These are phyloP conservation scores for Synergus itoensis DNA, from an alignment of 2,888 invertebrate species.

Conservation along the genomic window DNA sequence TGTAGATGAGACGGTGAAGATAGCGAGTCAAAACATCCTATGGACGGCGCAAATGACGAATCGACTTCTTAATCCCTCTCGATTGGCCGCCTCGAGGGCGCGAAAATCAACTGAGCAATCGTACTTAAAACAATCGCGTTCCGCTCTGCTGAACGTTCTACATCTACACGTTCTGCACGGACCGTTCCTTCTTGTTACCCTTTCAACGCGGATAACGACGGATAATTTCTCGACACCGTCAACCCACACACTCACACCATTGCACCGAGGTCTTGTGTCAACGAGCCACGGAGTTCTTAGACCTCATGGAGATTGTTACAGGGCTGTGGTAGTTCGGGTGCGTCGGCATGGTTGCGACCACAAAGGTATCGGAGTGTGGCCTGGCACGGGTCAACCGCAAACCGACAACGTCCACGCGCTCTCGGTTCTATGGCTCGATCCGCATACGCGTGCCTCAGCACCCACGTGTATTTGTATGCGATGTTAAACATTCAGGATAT, in stretches of 20 bases:
- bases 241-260: background rate
- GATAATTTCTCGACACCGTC: slow-evolving; percentile 20
- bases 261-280: slow-evolving; percentile 22
- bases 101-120: slow-evolving; percentile 61
- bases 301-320: slow-evolving; percentile 25
- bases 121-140: slow-evolving; percentile 48
- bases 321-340: slow-evolving; percentile 59
- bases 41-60: slow-evolving; percentile 67
- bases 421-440: slow-evolving; percentile 51
- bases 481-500: slow-evolving; percentile 8
- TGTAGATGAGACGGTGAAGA: slow-evolving; percentile 43
- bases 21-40: slow-evolving; percentile 51
- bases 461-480: slow-evolving; percentile 16
- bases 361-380: slow-evolving; percentile 73
- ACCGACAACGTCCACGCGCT: slow-evolving; percentile 75
- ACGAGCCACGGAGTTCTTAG: slow-evolving; percentile 19
- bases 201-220: slow-evolving; percentile 40
- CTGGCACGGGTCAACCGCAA: slow-evolving; percentile 75
- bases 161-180: slow-evolving; percentile 16
- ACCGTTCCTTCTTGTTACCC: slow-evolving; percentile 20
- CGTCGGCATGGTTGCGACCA: slow-evolving; percentile 71
- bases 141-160: slow-evolving; percentile 47
- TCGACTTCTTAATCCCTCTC: slow-evolving; percentile 69
- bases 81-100: slow-evolving; percentile 71
- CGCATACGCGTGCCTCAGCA: slow-evolving; percentile 26